Percentiles rank a stretch among this genome's conserved stretches.
These are phyloP conservation scores for Etheostoma perlongum DNA, from an alignment of 2,797 vertebrate species.

Conservation along the genomic window DNA sequence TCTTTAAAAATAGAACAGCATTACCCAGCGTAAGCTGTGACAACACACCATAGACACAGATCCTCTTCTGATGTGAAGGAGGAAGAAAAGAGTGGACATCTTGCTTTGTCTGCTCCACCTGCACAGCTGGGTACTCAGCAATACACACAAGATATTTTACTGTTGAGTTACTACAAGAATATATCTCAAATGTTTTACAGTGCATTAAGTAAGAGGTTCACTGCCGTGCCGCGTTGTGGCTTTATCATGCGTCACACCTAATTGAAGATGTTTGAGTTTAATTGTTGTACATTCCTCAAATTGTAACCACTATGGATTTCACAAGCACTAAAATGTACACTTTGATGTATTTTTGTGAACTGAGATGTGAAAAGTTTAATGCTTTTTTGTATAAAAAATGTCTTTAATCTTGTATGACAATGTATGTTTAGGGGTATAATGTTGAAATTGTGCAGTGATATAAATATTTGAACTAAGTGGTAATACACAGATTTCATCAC, in stretches of 20 bases:
- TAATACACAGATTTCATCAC: conserved; percentile 72
- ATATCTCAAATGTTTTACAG: conserved; percentile 27
- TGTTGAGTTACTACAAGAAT: conserved; percentile 5
- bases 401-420: conserved; percentile 55
- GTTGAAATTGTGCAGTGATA: conserved; percentile 66
- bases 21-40: conserved; percentile 79
- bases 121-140: conserved; percentile 45
- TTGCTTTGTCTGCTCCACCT: conserved; percentile 71
- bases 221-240: conserved; percentile 50
- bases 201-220: conserved; percentile 45
- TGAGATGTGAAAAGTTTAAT: conserved; percentile 57
- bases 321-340: conserved; percentile 51
- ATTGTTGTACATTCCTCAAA: conserved; percentile 62
- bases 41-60: conserved; percentile 76
- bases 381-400: conserved; percentile 29
- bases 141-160: conserved; percentile 51
- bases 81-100: conserved; percentile 51
- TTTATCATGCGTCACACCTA: conserved; percentile 38
- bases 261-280: conserved; percentile 36
- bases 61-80: conserved; percentile 62
- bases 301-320: conserved; percentile 39
- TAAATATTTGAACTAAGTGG: conserved; percentile 60
- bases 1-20: conserved; percentile 81
- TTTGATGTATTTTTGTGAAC: conserved; percentile 69
- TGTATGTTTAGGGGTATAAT: conserved; percentile 55